Evolutionary conservation across 2,888 invertebrate genomes (phyloP).

Genomic region (Rhogogaster chlorosoma): DNA sequence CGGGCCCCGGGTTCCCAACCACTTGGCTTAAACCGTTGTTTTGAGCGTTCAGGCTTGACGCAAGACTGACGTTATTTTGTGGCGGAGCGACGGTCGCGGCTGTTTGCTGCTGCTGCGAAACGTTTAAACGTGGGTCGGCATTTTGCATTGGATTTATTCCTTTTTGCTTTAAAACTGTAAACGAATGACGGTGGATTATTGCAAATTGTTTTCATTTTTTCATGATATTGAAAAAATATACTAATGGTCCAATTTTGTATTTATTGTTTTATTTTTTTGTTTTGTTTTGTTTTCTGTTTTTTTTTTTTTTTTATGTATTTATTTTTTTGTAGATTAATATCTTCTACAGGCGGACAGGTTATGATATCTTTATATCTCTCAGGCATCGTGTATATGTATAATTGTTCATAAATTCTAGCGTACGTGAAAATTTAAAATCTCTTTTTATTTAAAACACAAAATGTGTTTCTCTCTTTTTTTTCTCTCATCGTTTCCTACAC

Average conservation of each 20-base stretch:
- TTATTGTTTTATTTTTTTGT: constrained; percentile 63
- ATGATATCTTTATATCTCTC: no score
- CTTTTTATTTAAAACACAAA: constrained; percentile 58
- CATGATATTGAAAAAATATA: constrained; percentile 67
- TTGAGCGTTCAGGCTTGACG: constrained; percentile 79
- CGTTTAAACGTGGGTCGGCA: constrained; percentile 77
- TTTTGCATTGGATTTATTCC: constrained; percentile 79
- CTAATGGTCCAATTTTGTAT: constrained; percentile 66
- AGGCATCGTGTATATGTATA: constrained; percentile 45
- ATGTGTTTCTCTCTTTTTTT: constrained; percentile 54
- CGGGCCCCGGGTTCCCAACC: constrained; percentile 60
- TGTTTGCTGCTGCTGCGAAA: constrained; percentile 76
- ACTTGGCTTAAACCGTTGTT: constrained; percentile 75
- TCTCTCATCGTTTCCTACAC: constrained; percentile 34
- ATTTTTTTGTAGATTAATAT: constrained; percentile 33
- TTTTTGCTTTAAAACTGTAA: constrained; percentile 89
- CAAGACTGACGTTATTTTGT: constrained; percentile 81
- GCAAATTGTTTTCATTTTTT: constrained; percentile 66
- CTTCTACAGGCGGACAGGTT: constrained; percentile 34
- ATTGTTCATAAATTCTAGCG: constrained; percentile 63
- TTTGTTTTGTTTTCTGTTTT: constrained; percentile 64
- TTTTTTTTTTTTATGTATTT: no score
- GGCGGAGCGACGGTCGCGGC: constrained; percentile 73
- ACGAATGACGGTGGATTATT: constrained; percentile 77
- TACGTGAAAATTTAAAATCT: constrained; percentile 63